Evolutionary conservation across 2,888 invertebrate species (phyloP).

Genomic region (Trachelus stipa): DNA sequence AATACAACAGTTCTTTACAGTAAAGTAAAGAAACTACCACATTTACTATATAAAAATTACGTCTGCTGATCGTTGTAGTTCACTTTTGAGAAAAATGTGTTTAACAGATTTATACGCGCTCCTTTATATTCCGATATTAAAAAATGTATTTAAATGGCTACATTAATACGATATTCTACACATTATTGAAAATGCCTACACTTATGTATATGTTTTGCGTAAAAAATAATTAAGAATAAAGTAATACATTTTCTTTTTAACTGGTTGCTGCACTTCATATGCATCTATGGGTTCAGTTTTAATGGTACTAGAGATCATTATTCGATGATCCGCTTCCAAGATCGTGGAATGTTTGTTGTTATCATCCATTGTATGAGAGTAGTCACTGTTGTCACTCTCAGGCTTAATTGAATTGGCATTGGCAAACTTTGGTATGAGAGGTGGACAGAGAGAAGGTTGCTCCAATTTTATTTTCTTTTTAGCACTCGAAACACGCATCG

Average conservation of each 20-base stretch:
- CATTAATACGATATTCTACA: not conserved
- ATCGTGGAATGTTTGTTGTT: conserved; percentile 44
- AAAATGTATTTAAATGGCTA: no score
- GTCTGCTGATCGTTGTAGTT: no score
- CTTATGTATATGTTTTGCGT: no score
- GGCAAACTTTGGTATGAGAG: conserved; percentile 66
- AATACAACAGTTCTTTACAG: no score
- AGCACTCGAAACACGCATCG: conserved; percentile 67
- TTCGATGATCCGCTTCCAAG: conserved; percentile 50
- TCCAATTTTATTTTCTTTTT: conserved; percentile 64
- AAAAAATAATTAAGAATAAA: not conserved
- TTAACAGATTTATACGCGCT: no score
- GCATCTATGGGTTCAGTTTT: conserved; percentile 56
- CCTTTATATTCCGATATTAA: no score
- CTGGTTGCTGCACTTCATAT: conserved; percentile 42
- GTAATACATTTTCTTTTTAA: conserved; percentile 45
- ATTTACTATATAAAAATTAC: no score
- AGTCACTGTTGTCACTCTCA: conserved; percentile 59
- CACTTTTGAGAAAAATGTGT: no score
- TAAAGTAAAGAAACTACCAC: no score
- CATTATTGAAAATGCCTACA: not conserved
- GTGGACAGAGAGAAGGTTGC: conserved; percentile 52
- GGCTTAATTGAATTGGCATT: conserved; percentile 46
- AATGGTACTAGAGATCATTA: conserved; percentile 38
- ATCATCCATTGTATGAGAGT: conserved; percentile 55